phyloP scores from a whole-genome alignment of 2,113 vertebrate species.

The Chiloscyllium plagiosum region DNA sequence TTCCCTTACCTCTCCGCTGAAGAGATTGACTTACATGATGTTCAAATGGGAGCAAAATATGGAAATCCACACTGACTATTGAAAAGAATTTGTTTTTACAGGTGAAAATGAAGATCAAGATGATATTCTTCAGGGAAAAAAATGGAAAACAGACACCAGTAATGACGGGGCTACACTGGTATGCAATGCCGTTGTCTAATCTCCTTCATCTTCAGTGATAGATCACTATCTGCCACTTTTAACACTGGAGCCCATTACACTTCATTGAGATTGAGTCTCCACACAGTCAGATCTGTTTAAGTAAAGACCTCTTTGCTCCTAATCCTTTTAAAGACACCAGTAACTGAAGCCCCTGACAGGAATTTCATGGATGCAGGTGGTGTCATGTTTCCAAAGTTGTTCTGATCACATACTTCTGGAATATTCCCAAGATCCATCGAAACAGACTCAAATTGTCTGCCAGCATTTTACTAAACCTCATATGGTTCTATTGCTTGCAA shows the following conservation, averaged over 20 bases:
- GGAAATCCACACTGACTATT: not conserved
- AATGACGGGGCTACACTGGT: not conserved
- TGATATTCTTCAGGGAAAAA: not conserved
- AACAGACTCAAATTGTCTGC: not conserved
- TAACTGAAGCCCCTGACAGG: not conserved
- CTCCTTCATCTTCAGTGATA: not conserved
- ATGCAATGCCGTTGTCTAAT: not conserved
- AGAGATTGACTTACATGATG: not conserved
- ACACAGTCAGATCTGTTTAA: too few relatives aligned
- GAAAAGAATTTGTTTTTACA: not conserved
- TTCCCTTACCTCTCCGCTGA: not conserved
- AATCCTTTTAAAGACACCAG: not conserved
- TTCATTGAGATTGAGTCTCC: not conserved
- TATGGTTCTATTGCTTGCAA: not conserved
- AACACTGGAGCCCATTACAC: not conserved
- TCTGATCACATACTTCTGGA: not conserved
- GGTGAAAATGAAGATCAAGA: slow-evolving; percentile 1
- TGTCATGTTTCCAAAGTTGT: not conserved
- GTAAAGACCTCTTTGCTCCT: not conserved
- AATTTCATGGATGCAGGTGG: not conserved
- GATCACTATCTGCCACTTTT: not conserved
- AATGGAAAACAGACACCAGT: not conserved
- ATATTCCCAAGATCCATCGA: not conserved
- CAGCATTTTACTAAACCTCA: not conserved
- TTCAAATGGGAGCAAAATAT: not conserved